These are phyloP conservation scores for Drosophila pachea DNA, from an alignment of 1,140 invertebrate species.

Conservation along the genomic window DNA sequence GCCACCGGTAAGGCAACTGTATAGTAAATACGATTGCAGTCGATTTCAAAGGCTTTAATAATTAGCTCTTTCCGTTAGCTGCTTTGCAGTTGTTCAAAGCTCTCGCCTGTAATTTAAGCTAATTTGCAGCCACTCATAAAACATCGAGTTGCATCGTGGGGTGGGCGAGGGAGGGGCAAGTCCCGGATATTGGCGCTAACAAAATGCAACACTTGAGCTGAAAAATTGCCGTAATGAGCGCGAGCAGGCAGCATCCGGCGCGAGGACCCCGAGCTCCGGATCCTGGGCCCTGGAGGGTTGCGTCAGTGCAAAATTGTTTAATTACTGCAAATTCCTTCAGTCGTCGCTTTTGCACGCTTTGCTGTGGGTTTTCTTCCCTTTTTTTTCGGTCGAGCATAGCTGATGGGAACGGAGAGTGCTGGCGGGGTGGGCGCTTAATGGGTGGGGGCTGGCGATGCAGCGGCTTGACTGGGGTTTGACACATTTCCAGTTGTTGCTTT, in stretches of 20 bases:
- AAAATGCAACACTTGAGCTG: slow-evolving; percentile 77
- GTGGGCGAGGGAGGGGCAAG: background rate
- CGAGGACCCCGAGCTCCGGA: background rate
- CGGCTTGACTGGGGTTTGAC: slow-evolving; percentile 56
- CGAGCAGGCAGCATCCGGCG: slow-evolving; percentile 40
- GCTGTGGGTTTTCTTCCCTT: slow-evolving; percentile 29
- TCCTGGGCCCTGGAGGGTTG: slow-evolving; percentile 49
- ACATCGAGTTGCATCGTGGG: slow-evolving; percentile 40
- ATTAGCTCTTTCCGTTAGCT: slow-evolving; percentile 36
- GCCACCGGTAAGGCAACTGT: too few relatives aligned
- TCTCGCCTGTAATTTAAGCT: slow-evolving; percentile 63
- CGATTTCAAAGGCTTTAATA: slow-evolving; percentile 56
- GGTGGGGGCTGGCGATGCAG: slow-evolving; percentile 11
- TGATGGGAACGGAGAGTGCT: too few relatives aligned
- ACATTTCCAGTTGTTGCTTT: slow-evolving; percentile 69
- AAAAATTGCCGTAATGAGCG: slow-evolving; percentile 75
- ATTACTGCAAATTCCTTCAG: slow-evolving; percentile 73
- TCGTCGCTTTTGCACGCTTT: slow-evolving; percentile 45
- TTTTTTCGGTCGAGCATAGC: background rate
- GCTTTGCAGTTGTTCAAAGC: slow-evolving; percentile 25
- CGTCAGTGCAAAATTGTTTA: slow-evolving; percentile 68
- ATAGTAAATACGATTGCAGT: slow-evolving; percentile 1
- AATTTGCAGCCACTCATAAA: slow-evolving; percentile 74
- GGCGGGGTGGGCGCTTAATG: too few relatives aligned
- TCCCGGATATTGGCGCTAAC: slow-evolving; percentile 73